Conservation (phyloP, 2,888 invertebrate species). For the Cataglyphis livida region DNA sequence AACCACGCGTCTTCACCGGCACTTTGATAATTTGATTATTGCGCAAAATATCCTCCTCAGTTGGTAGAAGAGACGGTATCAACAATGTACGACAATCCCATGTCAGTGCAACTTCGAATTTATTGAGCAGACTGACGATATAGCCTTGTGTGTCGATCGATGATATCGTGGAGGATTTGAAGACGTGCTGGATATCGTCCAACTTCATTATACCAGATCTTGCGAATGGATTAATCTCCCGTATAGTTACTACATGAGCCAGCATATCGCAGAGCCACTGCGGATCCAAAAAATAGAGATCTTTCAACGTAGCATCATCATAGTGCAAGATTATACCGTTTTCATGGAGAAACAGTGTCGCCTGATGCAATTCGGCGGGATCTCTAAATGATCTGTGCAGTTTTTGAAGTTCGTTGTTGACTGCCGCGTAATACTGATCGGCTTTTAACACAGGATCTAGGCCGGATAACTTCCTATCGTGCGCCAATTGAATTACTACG, state of each 20-base stretch:
- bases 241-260: conserved; percentile 97
- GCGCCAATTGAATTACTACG: conserved; percentile 93
- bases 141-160: conserved; percentile 91
- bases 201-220: conserved; percentile 96
- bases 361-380: conserved; percentile 96
- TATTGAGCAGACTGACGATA: conserved; percentile 96
- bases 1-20: conserved; percentile 89
- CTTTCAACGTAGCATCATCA: conserved; percentile 96
- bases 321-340: conserved; percentile 98
- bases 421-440: conserved; percentile 89
- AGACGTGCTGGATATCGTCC: conserved; percentile 96
- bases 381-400: conserved; percentile 93
- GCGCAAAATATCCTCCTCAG: conserved; percentile 89
- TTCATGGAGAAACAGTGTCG: conserved; percentile 98
- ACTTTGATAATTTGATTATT: conserved; percentile 85
- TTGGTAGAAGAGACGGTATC: conserved; percentile 96
- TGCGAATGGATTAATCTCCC: conserved; percentile 99
- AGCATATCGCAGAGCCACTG: conserved; percentile 99
- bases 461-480: conserved; percentile 90
- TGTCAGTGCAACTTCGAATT: conserved; percentile 98
- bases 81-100: conserved; percentile 97
- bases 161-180: conserved; percentile 94
- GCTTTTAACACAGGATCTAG: conserved; percentile 94
- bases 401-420: conserved; percentile 88
- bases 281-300: conserved; percentile 98